A percentile compares a stretch with the other conserved stretches of the same genome.
phyloP scores from a whole-genome alignment of 2,113 vertebrate species.

The Chrysochloris asiatica region DNA sequence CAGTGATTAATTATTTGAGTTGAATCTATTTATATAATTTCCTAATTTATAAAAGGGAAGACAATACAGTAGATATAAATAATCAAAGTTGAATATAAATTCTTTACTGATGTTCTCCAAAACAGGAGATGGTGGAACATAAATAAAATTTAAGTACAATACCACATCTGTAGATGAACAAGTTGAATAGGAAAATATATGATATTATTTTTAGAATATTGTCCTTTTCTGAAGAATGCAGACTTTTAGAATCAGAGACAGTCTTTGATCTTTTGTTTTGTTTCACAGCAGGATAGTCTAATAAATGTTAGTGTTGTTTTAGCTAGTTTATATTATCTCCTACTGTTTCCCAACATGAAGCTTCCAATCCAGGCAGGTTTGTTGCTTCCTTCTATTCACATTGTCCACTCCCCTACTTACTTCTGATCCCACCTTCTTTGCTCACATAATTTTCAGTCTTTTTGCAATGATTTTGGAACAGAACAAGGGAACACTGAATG shows the following conservation, averaged over 20 bases:
- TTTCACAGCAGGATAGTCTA: background rate
- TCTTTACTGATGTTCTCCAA: background rate
- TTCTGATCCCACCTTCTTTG: background rate
- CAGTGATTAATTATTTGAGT: background rate
- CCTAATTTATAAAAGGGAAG: background rate
- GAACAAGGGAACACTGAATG: too few relatives aligned
- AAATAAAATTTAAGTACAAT: background rate
- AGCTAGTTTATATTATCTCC: background rate
- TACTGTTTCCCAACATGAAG: background rate
- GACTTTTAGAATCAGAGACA: slow-evolving; percentile 15
- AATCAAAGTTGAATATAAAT: background rate
- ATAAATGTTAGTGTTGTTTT: background rate
- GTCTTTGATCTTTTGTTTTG: slow-evolving; percentile 42
- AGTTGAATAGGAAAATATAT: background rate
- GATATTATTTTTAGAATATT: slow-evolving; percentile 1
- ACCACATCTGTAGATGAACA: background rate
- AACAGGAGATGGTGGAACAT: background rate
- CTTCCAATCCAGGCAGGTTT: background rate
- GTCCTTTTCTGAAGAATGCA: background rate
- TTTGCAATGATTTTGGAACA: background rate
- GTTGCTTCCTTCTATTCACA: background rate
- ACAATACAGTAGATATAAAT: background rate
- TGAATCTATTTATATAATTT: background rate
- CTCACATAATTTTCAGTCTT: background rate
- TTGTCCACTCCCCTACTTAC: rapidly evolving